A percentile compares a stretch with the other conserved stretches of the same genome.
phyloP scores from a whole-genome alignment of 2,113 vertebrate genomes.

The Phylloscopus trochilus region DNA sequence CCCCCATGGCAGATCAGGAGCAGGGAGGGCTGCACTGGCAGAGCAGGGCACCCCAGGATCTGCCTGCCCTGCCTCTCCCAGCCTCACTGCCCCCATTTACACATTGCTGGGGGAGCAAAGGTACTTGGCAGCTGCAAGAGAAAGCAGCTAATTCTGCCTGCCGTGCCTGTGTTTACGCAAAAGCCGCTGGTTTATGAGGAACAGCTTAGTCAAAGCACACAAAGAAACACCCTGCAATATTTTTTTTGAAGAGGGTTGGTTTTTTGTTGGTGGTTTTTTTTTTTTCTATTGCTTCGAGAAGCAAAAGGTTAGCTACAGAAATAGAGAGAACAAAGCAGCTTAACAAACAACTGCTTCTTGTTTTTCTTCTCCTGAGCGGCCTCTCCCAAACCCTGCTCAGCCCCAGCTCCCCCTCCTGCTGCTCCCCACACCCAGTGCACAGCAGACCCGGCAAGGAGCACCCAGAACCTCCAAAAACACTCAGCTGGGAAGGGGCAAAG shows the following conservation, averaged over 20 bases:
- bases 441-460: not conserved
- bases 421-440: not conserved
- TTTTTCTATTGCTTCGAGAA: not conserved
- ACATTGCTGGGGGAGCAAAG: not conserved
- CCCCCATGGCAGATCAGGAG: accelerated
- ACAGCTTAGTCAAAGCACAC: constrained; percentile 23
- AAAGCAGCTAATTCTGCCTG: not conserved
- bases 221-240: constrained; percentile 31
- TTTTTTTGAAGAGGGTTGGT: not conserved
- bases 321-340: not conserved
- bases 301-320: constrained; percentile 41
- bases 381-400: not conserved
- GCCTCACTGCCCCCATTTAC: not conserved
- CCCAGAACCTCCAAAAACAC: not conserved
- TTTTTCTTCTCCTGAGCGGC: not conserved
- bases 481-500: not conserved
- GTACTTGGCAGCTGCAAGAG: not conserved
- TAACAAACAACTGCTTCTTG: not conserved
- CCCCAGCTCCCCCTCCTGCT: not conserved
- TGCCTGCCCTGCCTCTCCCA: not conserved
- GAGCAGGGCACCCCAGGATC: not conserved
- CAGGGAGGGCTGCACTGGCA: not conserved
- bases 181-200: constrained; percentile 28
- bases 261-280: not conserved
- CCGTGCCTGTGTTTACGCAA: not conserved